Evolutionary conservation across 2,888 invertebrate species (phyloP).

Genomic region (Harpalus rufipes): DNA sequence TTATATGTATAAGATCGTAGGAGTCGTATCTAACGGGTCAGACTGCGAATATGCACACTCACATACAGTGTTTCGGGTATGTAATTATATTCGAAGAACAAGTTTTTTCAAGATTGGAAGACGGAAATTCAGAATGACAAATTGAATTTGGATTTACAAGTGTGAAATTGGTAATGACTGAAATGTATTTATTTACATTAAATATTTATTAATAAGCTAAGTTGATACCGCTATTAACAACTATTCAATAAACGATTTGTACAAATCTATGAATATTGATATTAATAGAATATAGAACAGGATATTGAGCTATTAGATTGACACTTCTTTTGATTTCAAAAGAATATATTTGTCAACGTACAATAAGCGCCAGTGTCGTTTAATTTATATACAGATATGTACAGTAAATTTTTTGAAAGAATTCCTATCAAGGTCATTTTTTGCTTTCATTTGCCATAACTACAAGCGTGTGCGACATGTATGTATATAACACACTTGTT

Average conservation of each 20-base stretch:
- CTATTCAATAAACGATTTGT: too few species aligned
- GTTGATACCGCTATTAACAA: not conserved
- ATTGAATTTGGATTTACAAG: slow-evolving; percentile 27
- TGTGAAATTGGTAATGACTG: slow-evolving; percentile 36
- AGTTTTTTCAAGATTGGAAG: slow-evolving; percentile 8
- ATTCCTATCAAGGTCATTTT: too few species aligned
- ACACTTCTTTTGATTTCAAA: too few species aligned
- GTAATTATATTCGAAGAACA: slow-evolving; percentile 24
- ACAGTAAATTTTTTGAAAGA: too few species aligned
- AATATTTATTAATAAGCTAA: slow-evolving; percentile 19
- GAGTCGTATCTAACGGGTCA: not conserved
- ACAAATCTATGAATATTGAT: too few species aligned
- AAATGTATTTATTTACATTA: slow-evolving; percentile 23
- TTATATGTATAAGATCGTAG: slow-evolving; percentile 35
- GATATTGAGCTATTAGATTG: not conserved
- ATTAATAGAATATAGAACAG: not conserved
- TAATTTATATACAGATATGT: too few species aligned
- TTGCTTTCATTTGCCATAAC: too few species aligned
- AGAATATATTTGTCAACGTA: too few species aligned
- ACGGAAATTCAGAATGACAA: slow-evolving; percentile 13
- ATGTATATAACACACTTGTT: too few species aligned
- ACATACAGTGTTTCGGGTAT: not conserved
- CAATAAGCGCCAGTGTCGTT: too few species aligned
- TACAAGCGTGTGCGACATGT: too few species aligned
- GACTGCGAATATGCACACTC: slow-evolving; percentile 22